Evolutionary conservation across 2,113 vertebrate species (phyloP).

Genomic region (Mesoclemmys tuberculata): DNA sequence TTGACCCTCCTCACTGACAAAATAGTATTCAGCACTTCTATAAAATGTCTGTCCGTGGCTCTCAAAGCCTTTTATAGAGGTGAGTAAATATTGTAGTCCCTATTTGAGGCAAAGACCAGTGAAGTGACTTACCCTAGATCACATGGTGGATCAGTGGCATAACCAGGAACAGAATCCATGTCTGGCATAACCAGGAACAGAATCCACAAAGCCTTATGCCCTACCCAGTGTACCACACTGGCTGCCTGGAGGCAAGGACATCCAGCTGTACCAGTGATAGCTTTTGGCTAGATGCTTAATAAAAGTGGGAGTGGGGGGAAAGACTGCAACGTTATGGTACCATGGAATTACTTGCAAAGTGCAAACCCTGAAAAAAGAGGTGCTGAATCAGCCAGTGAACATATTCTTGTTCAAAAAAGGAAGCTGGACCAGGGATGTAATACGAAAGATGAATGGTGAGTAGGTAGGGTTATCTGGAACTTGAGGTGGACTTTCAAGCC

Average conservation of each 20-base stretch:
- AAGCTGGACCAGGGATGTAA: neutral
- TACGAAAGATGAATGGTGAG: slow-evolving; percentile 13
- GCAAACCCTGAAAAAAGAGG: neutral
- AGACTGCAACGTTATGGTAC: neutral
- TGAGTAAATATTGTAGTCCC: neutral
- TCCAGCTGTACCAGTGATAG: neutral
- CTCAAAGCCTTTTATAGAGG: neutral
- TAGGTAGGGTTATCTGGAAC: neutral
- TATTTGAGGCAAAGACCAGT: neutral
- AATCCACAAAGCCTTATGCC: neutral
- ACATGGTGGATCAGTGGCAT: neutral
- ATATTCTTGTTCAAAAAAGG: neutral
- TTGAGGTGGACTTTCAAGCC: slow-evolving; percentile 14
- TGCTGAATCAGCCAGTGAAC: slow-evolving; percentile 27
- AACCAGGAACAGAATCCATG: neutral
- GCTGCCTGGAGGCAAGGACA: neutral
- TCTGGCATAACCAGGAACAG: neutral
- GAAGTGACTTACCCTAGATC: neutral
- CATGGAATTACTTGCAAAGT: neutral
- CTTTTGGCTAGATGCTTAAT: neutral
- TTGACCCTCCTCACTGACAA: neutral
- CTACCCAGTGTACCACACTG: neutral
- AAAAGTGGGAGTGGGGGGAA: neutral
- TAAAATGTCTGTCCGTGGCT: neutral
- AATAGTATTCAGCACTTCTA: neutral